Evolutionary conservation across 2,113 vertebrate species (phyloP).

Genomic region (Paradoxurus hermaphroditus): DNA sequence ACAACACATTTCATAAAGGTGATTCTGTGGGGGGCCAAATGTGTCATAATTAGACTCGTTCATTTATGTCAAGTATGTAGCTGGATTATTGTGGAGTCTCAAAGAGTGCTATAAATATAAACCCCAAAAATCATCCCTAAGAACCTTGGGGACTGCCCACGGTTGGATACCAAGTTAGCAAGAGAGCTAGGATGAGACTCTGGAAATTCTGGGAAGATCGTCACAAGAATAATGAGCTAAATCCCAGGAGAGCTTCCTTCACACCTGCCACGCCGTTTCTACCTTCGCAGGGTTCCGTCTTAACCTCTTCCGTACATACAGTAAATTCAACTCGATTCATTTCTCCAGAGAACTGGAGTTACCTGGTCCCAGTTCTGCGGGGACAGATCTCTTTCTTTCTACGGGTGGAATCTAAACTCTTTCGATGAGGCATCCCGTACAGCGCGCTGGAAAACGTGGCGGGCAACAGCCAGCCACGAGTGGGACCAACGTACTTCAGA

Average conservation of each 20-base stretch:
- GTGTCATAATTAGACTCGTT: not conserved
- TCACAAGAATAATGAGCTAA: not conserved
- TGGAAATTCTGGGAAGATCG: not conserved
- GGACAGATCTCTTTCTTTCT: not conserved
- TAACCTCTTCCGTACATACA: not conserved
- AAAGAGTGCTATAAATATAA: not conserved
- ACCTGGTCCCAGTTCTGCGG: not conserved
- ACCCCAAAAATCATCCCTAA: not conserved
- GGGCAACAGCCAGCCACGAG: not conserved
- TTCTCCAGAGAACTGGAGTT: not conserved
- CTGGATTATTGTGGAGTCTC: not conserved
- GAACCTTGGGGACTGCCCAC: not conserved
- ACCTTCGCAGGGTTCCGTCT: not conserved
- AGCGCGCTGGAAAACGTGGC: not conserved
- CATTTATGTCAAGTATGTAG: not conserved
- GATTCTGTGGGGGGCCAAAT: not conserved
- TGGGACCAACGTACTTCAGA: not conserved
- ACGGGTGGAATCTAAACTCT: not conserved
- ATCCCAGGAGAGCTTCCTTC: not conserved
- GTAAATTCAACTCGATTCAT: not conserved
- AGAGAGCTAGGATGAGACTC: not conserved
- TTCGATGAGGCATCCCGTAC: not conserved
- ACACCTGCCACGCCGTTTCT: not conserved
- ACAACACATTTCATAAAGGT: not conserved
- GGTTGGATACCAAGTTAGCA: not conserved